Evolutionary conservation across 2,113 vertebrate genomes (phyloP).

Genomic region (Dolichallabes microphthalmus): DNA sequence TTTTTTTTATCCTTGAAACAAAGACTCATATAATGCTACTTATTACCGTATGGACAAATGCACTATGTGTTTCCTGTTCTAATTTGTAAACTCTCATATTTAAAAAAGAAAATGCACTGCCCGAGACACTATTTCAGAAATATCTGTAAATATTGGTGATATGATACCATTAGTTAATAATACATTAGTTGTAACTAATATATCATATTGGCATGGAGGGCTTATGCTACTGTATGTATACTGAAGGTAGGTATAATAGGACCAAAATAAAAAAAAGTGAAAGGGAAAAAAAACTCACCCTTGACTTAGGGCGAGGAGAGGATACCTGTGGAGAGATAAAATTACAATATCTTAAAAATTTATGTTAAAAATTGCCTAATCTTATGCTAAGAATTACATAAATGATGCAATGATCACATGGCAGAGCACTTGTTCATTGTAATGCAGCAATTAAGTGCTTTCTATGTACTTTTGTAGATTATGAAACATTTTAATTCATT

Average conservation of each 20-base stretch:
- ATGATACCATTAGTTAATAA: neutral
- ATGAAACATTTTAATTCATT: neutral
- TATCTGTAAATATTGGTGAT: neutral
- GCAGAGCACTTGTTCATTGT: neutral
- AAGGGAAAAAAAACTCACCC: conserved; percentile 64
- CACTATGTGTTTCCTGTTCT: neutral
- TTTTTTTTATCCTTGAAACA: neutral
- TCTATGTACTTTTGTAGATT: neutral
- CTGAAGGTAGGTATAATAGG: neutral
- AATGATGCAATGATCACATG: neutral
- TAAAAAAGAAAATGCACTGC: neutral
- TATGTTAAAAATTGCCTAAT: no score
- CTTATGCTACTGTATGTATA: neutral
- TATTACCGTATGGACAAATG: neutral
- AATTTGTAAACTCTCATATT: neutral
- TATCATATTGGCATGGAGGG: neutral
- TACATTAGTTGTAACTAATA: neutral
- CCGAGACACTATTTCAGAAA: neutral
- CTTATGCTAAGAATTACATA: no score
- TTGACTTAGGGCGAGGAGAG: conserved; percentile 76
- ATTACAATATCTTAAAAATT: conserved; percentile 30
- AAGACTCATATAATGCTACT: neutral
- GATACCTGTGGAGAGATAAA: conserved; percentile 64
- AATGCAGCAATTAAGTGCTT: neutral
- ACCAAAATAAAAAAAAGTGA: neutral